Conservation (phyloP, 2,888 invertebrate species). For the Agriopis leucophaearia region DNA sequence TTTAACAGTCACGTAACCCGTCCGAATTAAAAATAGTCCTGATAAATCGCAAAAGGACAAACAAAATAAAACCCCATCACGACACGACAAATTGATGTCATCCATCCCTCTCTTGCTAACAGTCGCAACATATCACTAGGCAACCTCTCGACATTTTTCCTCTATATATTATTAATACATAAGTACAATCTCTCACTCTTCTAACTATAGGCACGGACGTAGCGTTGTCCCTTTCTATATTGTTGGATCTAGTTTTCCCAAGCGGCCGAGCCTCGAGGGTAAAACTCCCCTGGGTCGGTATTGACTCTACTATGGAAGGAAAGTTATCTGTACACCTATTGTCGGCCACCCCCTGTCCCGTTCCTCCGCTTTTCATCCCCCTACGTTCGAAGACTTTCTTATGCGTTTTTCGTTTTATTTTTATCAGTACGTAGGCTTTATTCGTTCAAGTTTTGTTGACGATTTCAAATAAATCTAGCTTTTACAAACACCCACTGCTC, state of each 20-base stretch:
- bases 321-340: slow-evolving; percentile 87
- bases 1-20: slow-evolving; percentile 18
- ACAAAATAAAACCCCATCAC: slow-evolving; percentile 86
- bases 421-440: slow-evolving; percentile 57
- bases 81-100: slow-evolving; percentile 86
- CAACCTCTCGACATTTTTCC: slow-evolving; percentile 85
- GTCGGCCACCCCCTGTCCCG: slow-evolving; percentile 73
- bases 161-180: slow-evolving; percentile 87
- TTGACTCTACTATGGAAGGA: slow-evolving; percentile 86
- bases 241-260: slow-evolving; percentile 87
- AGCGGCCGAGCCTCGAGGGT: slow-evolving; percentile 85
- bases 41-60: slow-evolving; percentile 74
- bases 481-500: neutral
- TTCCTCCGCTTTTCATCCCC: slow-evolving; percentile 61
- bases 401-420: slow-evolving; percentile 85
- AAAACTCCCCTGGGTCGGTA: slow-evolving; percentile 86
- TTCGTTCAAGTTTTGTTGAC: slow-evolving; percentile 47
- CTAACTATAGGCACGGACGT: slow-evolving; percentile 61
- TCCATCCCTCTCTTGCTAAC: slow-evolving; percentile 85
- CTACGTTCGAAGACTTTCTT: slow-evolving; percentile 77
- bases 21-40: slow-evolving; percentile 51
- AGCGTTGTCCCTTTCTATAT: slow-evolving; percentile 82
- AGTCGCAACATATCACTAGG: slow-evolving; percentile 85
- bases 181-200: slow-evolving; percentile 79
- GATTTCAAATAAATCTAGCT: slow-evolving; percentile 29